Conservation (phyloP, 1,140 invertebrate species). For the Chironomus tepperi region DNA sequence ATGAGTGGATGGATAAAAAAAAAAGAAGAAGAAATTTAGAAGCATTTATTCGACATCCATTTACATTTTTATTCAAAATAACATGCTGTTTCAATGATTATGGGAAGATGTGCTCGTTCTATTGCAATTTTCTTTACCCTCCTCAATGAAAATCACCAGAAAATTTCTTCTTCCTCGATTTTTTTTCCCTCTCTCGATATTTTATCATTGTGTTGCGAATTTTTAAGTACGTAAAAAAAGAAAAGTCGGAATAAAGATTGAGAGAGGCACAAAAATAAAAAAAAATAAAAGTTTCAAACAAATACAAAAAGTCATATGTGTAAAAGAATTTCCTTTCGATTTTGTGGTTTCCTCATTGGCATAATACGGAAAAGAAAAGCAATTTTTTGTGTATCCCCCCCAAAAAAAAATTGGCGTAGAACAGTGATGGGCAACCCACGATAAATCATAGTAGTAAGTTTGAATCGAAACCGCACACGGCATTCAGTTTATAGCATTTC, state of each 20-base stretch:
- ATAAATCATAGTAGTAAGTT: too few species aligned
- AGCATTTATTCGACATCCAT: neutral
- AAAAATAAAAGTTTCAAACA: neutral
- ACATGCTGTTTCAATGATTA: constrained; percentile 1
- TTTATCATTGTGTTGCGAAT: neutral
- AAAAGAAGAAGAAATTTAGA: neutral
- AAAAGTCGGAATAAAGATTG: too few species aligned
- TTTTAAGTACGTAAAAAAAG: too few species aligned
- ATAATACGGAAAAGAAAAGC: neutral
- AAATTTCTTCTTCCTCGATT: neutral
- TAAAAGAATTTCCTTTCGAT: constrained; percentile 1
- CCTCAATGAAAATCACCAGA: neutral
- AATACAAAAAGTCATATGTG: neutral
- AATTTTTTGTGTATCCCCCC: too few species aligned
- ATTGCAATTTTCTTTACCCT: neutral
- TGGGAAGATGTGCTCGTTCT: neutral
- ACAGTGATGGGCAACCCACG: too few species aligned
- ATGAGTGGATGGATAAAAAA: neutral
- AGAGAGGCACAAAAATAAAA: too few species aligned
- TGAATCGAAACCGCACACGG: too few species aligned
- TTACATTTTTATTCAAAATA: neutral
- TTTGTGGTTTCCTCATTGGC: neutral
- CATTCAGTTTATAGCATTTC: too few species aligned
- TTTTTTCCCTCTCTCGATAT: neutral
- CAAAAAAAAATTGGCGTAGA: too few species aligned